A percentile compares a stretch with the other conserved stretches of the same genome.
phyloP scores from a whole-genome alignment of 2,888 invertebrate species.

The Elysia crispata region DNA sequence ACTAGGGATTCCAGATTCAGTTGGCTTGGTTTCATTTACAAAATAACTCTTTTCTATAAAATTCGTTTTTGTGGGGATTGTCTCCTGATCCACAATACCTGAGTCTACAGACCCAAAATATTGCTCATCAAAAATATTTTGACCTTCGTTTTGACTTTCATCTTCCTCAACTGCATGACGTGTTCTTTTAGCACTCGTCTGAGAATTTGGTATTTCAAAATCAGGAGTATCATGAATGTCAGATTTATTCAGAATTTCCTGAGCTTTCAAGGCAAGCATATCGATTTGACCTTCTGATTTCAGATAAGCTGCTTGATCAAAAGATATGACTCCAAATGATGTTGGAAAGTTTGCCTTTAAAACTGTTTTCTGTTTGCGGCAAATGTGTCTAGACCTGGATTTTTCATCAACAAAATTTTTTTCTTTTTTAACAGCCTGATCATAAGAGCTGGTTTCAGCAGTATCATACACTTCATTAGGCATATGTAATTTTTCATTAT shows the following conservation, averaged over 20 bases:
- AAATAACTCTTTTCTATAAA: no score
- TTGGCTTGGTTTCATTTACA: no score
- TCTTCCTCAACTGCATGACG: neutral
- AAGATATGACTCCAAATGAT: slow-evolving; percentile 27
- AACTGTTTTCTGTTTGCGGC: neutral
- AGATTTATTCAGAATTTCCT: slow-evolving; percentile 6
- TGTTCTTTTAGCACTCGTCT: neutral
- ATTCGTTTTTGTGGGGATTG: no score
- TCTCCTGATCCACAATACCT: no score
- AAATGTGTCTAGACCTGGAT: neutral
- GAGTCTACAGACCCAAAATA: slow-evolving; percentile 16
- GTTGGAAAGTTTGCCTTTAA: slow-evolving; percentile 3
- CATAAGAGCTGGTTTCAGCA: no score
- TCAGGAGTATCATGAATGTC: no score
- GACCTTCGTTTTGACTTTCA: neutral
- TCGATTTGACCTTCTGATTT: neutral
- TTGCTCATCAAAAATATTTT: slow-evolving; percentile 36
- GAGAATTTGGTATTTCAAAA: neutral
- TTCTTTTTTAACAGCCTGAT: neutral
- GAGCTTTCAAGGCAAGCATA: slow-evolving; percentile 7
- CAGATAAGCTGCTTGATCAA: neutral
- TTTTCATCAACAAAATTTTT: neutral
- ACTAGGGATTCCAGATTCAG: no score
- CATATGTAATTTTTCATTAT: no score
- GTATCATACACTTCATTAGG: no score